Evolutionary conservation across 2,888 invertebrate species (phyloP).

Genomic region (Nymphalis urticae): DNA sequence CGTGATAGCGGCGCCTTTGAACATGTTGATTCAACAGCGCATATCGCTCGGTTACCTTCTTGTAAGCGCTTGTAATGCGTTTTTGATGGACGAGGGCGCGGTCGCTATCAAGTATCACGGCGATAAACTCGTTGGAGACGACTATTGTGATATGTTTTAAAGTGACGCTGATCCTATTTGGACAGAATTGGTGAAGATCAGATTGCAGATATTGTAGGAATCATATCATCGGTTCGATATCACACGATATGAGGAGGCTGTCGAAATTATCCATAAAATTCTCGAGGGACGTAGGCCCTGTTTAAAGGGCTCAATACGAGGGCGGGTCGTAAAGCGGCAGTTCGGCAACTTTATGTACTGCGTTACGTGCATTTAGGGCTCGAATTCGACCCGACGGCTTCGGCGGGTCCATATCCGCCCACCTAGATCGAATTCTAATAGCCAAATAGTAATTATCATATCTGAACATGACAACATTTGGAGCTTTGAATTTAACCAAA

Average conservation of each 20-base stretch:
- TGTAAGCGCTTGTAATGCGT: slow-evolving; percentile 69
- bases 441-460: slow-evolving; percentile 16
- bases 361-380: slow-evolving; percentile 61
- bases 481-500: too few relatives aligned
- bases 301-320: slow-evolving; percentile 40
- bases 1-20: slow-evolving; percentile 77
- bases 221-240: slow-evolving; percentile 4
- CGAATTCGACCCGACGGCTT: slow-evolving; percentile 37
- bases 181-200: slow-evolving; percentile 41
- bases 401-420: slow-evolving; percentile 33
- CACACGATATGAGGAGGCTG: background rate
- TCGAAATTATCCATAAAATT: slow-evolving; percentile 33
- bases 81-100: slow-evolving; percentile 76
- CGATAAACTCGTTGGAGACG: slow-evolving; percentile 51
- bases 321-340: slow-evolving; percentile 57
- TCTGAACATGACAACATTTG: too few relatives aligned
- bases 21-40: slow-evolving; percentile 64
- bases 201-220: slow-evolving; percentile 22
- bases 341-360: slow-evolving; percentile 54
- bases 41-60: slow-evolving; percentile 63
- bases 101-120: slow-evolving; percentile 54
- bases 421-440: slow-evolving; percentile 27
- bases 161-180: slow-evolving; percentile 41
- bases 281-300: slow-evolving; percentile 42
- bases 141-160: slow-evolving; percentile 39